Conservation (phyloP, 2,113 vertebrate species). For the Genyomyrus donnyi region DNA sequence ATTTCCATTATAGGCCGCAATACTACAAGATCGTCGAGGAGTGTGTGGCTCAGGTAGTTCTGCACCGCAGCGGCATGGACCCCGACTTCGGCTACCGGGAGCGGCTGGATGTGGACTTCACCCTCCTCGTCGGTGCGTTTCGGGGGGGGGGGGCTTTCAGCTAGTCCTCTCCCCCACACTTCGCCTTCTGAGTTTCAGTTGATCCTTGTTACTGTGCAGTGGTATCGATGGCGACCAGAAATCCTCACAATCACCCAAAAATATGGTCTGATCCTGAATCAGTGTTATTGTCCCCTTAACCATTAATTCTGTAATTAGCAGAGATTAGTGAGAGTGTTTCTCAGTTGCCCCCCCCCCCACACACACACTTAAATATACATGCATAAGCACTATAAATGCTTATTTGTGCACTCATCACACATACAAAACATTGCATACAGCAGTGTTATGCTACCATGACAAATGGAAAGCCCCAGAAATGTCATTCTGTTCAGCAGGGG, state of each 20-base stretch:
- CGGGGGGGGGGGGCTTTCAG: not conserved
- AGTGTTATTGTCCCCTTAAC: not conserved
- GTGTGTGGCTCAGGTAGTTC: conserved; percentile 84
- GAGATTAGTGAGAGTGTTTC: not conserved
- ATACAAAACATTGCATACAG: not conserved
- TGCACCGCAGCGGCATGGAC: conserved; percentile 87
- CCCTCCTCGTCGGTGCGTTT: conserved; percentile 78
- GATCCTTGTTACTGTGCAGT: not conserved
- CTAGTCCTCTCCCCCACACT: not conserved
- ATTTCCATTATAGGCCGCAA: conserved; percentile 69
- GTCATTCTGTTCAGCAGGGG: not conserved
- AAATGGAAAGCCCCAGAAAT: not conserved
- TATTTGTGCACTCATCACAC: not conserved
- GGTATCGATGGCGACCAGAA: not conserved
- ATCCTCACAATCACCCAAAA: not conserved
- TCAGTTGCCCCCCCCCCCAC: not conserved
- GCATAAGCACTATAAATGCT: not conserved
- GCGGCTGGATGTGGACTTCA: conserved; percentile 84
- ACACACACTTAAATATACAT: not conserved
- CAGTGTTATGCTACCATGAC: not conserved
- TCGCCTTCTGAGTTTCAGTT: not conserved
- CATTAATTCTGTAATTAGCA: not conserved
- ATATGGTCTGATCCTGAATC: not conserved
- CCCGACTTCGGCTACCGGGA: conserved; percentile 88
- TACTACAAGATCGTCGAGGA: conserved; percentile 98